Evolutionary conservation across 2,113 vertebrate species (phyloP).

Genomic region (Copsychus sechellarum): DNA sequence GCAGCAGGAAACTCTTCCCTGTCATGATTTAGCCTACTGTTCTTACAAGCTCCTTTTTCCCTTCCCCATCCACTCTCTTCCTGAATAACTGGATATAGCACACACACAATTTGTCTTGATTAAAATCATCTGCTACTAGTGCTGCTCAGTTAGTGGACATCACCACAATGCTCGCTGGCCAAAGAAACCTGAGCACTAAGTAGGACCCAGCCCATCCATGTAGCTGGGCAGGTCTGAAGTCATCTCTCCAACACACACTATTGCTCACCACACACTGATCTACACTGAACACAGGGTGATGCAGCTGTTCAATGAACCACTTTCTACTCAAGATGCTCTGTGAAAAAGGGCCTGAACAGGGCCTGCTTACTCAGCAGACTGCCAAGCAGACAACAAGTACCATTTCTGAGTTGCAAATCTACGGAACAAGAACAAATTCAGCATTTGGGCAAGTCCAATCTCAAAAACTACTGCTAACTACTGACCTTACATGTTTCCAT

Average conservation of each 20-base stretch:
- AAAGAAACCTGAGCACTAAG: background rate
- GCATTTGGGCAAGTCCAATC: background rate
- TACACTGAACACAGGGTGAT: constrained; percentile 38
- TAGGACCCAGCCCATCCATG: background rate
- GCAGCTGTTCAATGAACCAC: background rate
- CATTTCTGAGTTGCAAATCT: background rate
- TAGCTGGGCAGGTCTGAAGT: background rate
- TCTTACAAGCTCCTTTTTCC: background rate
- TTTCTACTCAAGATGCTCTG: background rate
- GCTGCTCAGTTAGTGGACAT: background rate
- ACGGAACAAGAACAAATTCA: background rate
- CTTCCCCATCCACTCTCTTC: background rate
- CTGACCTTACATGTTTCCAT: background rate
- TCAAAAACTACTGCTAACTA: background rate
- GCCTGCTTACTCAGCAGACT: background rate
- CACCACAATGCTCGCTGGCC: background rate
- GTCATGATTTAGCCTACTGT: background rate
- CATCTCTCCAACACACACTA: background rate
- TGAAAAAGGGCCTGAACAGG: background rate
- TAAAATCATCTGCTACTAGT: constrained; percentile 4
- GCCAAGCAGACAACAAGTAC: background rate
- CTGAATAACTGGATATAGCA: background rate
- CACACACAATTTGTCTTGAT: constrained; percentile 16
- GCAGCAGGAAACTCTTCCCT: constrained; percentile 4
- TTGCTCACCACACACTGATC: background rate